Evolutionary conservation across 2,797 vertebrate species (phyloP), one percentile per base, ranked within the genome.

Genomic region (Leuciscus waleckii): DNA sequence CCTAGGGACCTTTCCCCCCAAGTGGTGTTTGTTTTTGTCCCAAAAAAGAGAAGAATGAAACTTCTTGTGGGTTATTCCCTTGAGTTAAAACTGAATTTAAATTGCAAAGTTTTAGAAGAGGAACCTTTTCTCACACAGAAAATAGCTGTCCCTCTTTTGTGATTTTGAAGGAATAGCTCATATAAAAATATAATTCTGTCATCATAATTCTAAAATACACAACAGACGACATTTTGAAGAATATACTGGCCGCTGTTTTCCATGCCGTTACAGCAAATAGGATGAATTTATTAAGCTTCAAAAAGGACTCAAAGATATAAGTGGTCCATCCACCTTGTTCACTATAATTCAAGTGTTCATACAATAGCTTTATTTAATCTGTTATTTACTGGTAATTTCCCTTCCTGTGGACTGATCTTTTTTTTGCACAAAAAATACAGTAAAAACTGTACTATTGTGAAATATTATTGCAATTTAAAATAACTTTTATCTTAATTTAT

Each of bases 1-100:
- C 65, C 10, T 69, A 69, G 11, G 46, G 65, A 80, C 29, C 13
- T 51, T 80, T 35, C 1, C 46, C 14, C 58, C 43, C 29, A 19
- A 49, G 29, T 39, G 56, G 11, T 63, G 76, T 63, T 61, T 78
- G 76, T 78, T 43, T 78, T 63, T 63, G 16, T 63, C 56, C 23
- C 43, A 63, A 78, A 78, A 39, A 46, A 63, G n/a, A 29, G 43
- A 63, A 76, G 51, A 32, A 56, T 8, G 2, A 63, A 41, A 78
- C 14, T 56, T 43, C 35, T 61, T 0, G n/a, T 71, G 49, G 35
- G 79, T 81, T 54, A 54, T 69, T 69, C 13, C 46, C 65, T 54
- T 16, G 3, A 41, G 35, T 29, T 70, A 14, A 81, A 81, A 39
- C 35, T 56, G 1, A 70, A 39, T 81, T 69, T 69, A 14, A 11